A percentile compares a stretch with the other conserved stretches of the same genome.
These are phyloP conservation scores for Lottia gigantea DNA, from an alignment of 2,888 invertebrate species.

Conservation along the genomic window DNA sequence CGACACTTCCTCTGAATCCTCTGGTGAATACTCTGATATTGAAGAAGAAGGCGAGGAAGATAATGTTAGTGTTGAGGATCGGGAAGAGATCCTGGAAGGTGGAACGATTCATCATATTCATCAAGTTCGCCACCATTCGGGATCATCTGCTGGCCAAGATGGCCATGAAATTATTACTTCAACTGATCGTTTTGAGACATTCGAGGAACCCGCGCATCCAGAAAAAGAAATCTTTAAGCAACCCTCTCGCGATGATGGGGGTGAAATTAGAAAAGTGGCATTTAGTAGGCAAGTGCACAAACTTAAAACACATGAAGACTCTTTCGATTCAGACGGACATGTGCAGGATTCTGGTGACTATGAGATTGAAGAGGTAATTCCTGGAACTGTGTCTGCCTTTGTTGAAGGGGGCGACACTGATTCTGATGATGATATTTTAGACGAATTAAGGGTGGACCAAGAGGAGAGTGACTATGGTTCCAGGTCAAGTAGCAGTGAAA, in stretches of 20 bases:
- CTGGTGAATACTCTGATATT: conserved; percentile 39
- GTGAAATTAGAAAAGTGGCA: conserved; percentile 48
- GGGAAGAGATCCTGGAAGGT: conserved; percentile 54
- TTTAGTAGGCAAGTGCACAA: conserved; percentile 58
- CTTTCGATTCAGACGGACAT: conserved; percentile 46
- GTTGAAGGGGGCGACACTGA: conserved; percentile 31
- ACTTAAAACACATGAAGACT: conserved; percentile 47
- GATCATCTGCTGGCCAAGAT: conserved; percentile 42
- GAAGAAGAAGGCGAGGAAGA: conserved; percentile 29
- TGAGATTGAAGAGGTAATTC: conserved; percentile 56
- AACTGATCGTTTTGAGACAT: conserved; percentile 43
- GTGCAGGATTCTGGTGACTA: conserved; percentile 42
- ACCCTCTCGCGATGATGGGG: conserved; percentile 52
- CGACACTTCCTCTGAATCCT: conserved; percentile 27
- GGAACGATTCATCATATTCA: conserved; percentile 55
- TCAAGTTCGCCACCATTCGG: conserved; percentile 43
- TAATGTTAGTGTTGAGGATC: conserved; percentile 44
- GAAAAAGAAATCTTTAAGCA: conserved; percentile 54
- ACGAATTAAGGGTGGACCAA: not conserved
- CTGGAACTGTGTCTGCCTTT: conserved; percentile 57
- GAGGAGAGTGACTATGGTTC: not conserved
- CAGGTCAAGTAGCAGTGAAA: conserved; percentile 27
- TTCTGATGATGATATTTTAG: conserved; percentile 28
- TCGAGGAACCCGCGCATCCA: conserved; percentile 45
- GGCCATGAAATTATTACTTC: conserved; percentile 33